Evolutionary conservation across 1,140 invertebrate species (phyloP), one percentile per base, ranked within the genome.

Genomic region (Drosophila yakuba): DNA sequence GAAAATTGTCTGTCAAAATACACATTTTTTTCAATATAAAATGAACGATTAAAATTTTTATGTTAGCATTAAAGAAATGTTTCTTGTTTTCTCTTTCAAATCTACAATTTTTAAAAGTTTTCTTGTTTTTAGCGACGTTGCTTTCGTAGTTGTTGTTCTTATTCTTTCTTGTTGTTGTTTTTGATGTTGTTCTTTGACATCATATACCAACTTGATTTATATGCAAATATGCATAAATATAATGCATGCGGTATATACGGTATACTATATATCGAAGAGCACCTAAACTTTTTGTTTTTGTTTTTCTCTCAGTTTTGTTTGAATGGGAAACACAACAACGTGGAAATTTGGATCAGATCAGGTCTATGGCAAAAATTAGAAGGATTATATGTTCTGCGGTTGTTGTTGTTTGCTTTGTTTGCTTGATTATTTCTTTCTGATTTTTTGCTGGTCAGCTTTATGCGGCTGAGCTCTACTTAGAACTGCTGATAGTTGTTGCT

Each of bases 121-220:
- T 89, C 82, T 91, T 89, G 80, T 90, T 91, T 89, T 91, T 91
- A 91, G 77, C 84, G 84, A 89, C 80, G 84, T 89, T 89, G 77
- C 76, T 89, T 45, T 76, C 76, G 50, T 75, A 51, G 50, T 77
- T 64, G 48, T 80, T 85, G 50, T 67, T 74, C 25, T 80, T 79
- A 44, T 75, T 32, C 32, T 8, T 32, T 7, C 7, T 32, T 74
- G 62, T 56, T 77, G 55, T 76, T 74, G 62, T 52, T 76, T 47
- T 69, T 76, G 61, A 44, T 58, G 67, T 44, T 81, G 25, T 69
- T 71, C 25, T 57, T 56, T 23, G 43, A 71, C 51, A 69, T 67
- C 17, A 52, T 47, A 56, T 56, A 56, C 28, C 38, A 51, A 56
- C n/a, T 23, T 48, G 51, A 25, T 32, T 41, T 43, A 58, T 35